Evolutionary conservation across 2,113 vertebrate genomes (phyloP).

Genomic region (Neolamprologus hecqui): DNA sequence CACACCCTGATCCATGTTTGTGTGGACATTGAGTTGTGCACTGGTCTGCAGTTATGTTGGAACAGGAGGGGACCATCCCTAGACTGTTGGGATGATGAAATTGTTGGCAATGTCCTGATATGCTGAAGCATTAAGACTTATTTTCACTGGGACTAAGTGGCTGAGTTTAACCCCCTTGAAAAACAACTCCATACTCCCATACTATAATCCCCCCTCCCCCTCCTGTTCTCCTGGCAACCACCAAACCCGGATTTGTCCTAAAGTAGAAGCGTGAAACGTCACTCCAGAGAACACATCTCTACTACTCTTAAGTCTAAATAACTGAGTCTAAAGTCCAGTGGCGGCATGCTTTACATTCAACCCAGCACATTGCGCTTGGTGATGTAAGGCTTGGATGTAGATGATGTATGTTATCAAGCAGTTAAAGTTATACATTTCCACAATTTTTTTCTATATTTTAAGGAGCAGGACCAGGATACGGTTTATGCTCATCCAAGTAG

Average conservation of each 20-base stretch:
- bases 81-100: background rate
- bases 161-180: background rate
- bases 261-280: background rate
- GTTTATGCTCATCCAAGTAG: background rate
- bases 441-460: background rate
- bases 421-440: background rate
- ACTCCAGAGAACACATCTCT: background rate
- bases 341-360: background rate
- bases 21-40: background rate
- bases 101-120: background rate
- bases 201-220: background rate
- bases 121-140: background rate
- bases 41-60: background rate
- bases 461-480: background rate
- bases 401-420: background rate
- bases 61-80: background rate
- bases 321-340: background rate
- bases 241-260: background rate
- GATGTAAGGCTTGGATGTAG: background rate
- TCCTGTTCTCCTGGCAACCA: background rate
- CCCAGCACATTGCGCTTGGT: background rate
- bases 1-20: background rate
- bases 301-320: background rate
- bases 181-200: background rate
- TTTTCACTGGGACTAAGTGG: background rate